Evolutionary conservation across 2,888 invertebrate genomes (phyloP), one percentile per base, ranked within the genome.

Genomic region (Malthinus flaveolus): DNA sequence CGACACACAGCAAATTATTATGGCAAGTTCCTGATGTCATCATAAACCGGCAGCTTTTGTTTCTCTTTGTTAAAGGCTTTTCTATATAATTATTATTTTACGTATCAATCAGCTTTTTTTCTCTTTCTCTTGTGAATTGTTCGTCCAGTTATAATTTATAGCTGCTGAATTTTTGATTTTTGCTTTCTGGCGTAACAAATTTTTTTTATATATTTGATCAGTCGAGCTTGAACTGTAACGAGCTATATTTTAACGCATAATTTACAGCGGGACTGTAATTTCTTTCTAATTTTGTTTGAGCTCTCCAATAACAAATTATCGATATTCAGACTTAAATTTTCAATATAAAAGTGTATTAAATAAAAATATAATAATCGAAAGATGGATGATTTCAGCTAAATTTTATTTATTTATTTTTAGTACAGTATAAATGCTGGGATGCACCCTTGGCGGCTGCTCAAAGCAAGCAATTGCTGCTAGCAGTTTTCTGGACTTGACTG

Each of bases 1-100:
- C 32, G 39, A 49, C 54, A 62, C 58, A 60, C 52, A 61, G 59
- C 61, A 61, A 65, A 65, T 65, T 65, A 61, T 63, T 64, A 64
- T 54, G 61, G 59, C 59, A 63, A 63, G 56, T 59, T 60, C 59
- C 50, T 53, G 56, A 59, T 56, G 62, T 61, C 61, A 57, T 61
- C 60, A 57, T 62, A 59, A 63, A 63, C 61, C 42, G 50, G 13
- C 10, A 49, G 55, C 57, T 58, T 60, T 61, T 56, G 51, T 64
- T 56, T 57, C 52, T 59, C 49, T 49, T 32, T 50, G 55, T 10
- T 33, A 7, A 23, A 23, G 5, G 23, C 42, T 45, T 31, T 55
- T 39, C 45, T 47, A 47, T 56, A 51, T 61, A 56, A 56, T 51
- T 45, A 47, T 52, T 57, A 47, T 57, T 56, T 51, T 47, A 52